phyloP scores from a whole-genome alignment of 1,140 invertebrate genomes.

The Thereuonema tuberculata region DNA sequence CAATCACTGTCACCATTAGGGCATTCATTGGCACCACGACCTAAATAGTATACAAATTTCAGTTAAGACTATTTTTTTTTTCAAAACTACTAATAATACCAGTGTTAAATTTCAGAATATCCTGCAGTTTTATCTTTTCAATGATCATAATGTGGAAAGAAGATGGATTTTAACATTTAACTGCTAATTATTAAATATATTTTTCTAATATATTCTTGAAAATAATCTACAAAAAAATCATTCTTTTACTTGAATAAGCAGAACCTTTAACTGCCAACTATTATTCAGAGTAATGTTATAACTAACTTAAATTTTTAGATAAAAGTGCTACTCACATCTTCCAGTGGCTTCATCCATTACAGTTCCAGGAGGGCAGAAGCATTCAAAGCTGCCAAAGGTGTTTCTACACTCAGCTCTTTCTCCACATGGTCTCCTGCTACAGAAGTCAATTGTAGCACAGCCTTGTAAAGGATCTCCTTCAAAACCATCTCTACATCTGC shows the following conservation, averaged over 20 bases:
- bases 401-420: slow-evolving; percentile 67
- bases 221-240: no score
- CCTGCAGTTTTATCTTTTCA: no score
- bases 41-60: slow-evolving; percentile 1
- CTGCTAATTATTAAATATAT: no score
- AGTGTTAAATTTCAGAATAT: no score
- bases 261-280: no score
- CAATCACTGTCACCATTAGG: slow-evolving; percentile 23
- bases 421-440: slow-evolving; percentile 61
- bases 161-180: no score
- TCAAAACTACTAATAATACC: no score
- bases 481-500: slow-evolving; percentile 61
- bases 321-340: background rate
- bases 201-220: no score
- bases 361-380: slow-evolving; percentile 54
- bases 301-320: background rate
- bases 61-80: no score
- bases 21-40: slow-evolving; percentile 23
- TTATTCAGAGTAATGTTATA: no score
- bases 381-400: slow-evolving; percentile 61
- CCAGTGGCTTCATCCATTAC: slow-evolving; percentile 16
- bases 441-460: slow-evolving; percentile 63
- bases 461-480: slow-evolving; percentile 58
- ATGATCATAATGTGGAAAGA: no score
- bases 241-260: no score